Conservation (phyloP, 2,113 vertebrate genomes). For the Apteryx owenii region DNA sequence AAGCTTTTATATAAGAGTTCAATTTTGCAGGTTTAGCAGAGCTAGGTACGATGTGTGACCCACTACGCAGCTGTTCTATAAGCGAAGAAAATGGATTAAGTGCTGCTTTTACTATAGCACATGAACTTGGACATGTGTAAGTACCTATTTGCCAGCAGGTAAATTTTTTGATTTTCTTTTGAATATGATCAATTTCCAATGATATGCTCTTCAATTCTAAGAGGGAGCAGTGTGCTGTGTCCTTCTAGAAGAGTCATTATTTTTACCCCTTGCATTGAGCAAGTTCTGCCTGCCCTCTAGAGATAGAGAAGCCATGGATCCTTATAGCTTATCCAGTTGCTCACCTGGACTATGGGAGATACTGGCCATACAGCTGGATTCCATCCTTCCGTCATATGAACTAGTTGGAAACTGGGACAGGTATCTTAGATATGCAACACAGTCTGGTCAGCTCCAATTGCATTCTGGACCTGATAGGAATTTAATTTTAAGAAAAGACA, state of each 20-base stretch:
- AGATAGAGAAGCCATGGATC: not conserved
- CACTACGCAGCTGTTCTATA: constrained; percentile 93
- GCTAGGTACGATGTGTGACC: constrained; percentile 95
- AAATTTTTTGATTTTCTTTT: not conserved
- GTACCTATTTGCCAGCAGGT: constrained; percentile 70
- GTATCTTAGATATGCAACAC: not conserved
- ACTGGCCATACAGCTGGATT: not conserved
- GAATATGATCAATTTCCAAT: not conserved
- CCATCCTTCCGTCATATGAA: not conserved
- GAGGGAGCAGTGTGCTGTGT: rapidly evolving
- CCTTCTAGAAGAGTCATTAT: not conserved
- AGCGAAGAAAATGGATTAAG: constrained; percentile 98
- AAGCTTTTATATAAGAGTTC: constrained; percentile 43
- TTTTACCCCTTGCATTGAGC: not conserved
- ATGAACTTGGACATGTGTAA: constrained; percentile 98
- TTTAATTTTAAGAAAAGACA: not conserved
- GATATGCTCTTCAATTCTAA: not conserved
- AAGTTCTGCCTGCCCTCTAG: not conserved
- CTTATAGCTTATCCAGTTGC: not conserved
- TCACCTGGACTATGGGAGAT: not conserved
- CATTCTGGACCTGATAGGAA: not conserved
- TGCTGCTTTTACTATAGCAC: constrained; percentile 95
- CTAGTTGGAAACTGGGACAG: not conserved
- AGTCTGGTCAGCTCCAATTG: not conserved
- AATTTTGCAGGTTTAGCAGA: constrained; percentile 90